Percentiles rank a stretch among this genome's conserved stretches.
These are phyloP conservation scores for Xenopus laevis DNA, from an alignment of 2,113 vertebrate genomes.

Conservation along the genomic window DNA sequence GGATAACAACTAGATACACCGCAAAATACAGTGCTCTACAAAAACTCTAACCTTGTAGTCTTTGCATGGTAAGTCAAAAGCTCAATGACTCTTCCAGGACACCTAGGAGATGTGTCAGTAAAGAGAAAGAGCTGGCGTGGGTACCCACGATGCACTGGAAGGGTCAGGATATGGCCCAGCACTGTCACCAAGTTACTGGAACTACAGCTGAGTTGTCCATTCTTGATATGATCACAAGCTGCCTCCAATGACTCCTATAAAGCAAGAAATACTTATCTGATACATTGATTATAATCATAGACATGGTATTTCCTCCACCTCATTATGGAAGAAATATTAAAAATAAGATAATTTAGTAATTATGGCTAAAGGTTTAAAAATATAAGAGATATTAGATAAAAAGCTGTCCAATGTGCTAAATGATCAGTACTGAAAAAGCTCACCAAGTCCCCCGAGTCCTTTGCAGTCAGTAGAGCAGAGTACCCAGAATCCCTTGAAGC, in stretches of 20 bases:
- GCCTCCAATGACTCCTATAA: conserved; percentile 70
- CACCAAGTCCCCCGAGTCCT: conserved; percentile 35
- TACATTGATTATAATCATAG: too few species aligned
- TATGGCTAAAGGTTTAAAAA: too few species aligned
- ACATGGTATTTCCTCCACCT: too few species aligned
- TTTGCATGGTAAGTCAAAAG: conserved; percentile 80
- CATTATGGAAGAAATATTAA: too few species aligned
- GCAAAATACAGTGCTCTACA: too few species aligned
- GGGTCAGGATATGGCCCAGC: conserved; percentile 80
- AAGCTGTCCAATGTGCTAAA: not conserved
- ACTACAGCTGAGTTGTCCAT: conserved; percentile 58
- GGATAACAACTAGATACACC: too few species aligned
- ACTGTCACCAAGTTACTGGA: conserved; percentile 74
- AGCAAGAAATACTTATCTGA: not conserved
- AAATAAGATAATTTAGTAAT: too few species aligned
- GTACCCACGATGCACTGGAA: conserved; percentile 76
- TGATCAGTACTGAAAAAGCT: conserved; percentile 27
- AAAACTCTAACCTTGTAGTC: conserved; percentile 69
- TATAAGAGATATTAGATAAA: not conserved
- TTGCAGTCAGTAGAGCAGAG: conserved; percentile 30
- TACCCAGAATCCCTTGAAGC: conserved; percentile 36
- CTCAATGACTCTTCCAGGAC: conserved; percentile 74
- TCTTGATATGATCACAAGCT: conserved; percentile 72
- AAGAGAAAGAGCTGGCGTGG: conserved; percentile 92
- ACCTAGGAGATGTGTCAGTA: conserved; percentile 57